Base-by-base conservation (phyloP, 2,113 vertebrate species). In the Melozone crissalis region DNA sequence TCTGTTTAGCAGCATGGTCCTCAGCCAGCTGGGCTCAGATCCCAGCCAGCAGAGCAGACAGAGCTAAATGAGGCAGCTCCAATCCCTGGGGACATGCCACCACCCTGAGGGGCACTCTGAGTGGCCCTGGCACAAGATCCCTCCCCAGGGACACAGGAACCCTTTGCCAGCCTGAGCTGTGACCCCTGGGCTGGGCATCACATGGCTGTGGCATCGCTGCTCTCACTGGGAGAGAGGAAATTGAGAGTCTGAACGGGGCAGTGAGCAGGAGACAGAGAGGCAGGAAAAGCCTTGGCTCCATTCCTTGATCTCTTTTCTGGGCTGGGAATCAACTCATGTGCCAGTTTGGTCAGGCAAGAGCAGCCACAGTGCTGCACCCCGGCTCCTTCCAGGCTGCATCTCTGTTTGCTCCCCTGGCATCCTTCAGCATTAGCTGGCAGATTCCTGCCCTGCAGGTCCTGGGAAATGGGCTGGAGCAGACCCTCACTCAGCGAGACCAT, bases 251-350 rank as follows among this genome's bases (percentile, higher is more conserved):
- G 94, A 84, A 33, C 22, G 1, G 52, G 17, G 54, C 92, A 67
- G 28, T 1, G 10, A 95, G 83, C 55, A 81, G 83, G 69, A 26
- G 57, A 93, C 28, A 85, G 33, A 63, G 72, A 63, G 58, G 67
- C 30, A 91, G 82, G 26, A 86, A 22, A 71, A 88, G 5, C 13
- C 21, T 71, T 95, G 95, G 93, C 90, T 94, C 43, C 12, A 30
- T 63, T 90, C 79, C 91, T 92, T 92, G 52, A 68, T 86, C 61
- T 67, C 44, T 79, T 78, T 92, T 91, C 95, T 94, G 90, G 90
- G 83, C 93, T 96, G 72, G 57, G 83, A 92, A 93, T 87, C 94
- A 94, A 75, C 20, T 78, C 55, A 7, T 59, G 28, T 14, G 75
- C 71, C 92, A 84, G 84, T 83, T 88, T 78, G 76, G 76, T 94